A percentile compares a stretch with the other conserved stretches of the same genome.
These are phyloP conservation scores for Xerus rutilus DNA, from an alignment of 2,797 vertebrate genomes.

Conservation along the genomic window DNA sequence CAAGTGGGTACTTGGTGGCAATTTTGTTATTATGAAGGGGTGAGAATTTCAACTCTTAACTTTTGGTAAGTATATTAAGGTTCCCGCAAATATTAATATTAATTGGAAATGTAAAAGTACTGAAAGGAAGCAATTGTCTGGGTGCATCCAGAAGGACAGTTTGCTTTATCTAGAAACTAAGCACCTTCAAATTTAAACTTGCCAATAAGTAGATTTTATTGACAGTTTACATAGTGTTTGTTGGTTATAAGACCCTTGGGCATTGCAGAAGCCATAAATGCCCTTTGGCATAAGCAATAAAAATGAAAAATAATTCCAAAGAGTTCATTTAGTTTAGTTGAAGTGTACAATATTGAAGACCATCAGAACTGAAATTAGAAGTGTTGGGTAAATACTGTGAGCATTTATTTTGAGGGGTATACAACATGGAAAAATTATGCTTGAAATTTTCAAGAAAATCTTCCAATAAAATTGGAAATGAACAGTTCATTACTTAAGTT, in stretches of 20 bases:
- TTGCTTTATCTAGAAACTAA: not conserved
- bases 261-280: not conserved
- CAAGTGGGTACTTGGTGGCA: not conserved
- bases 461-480: not conserved
- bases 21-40: not conserved
- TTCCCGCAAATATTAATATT: conserved; percentile 13
- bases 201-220: not conserved
- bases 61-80: conserved; percentile 7
- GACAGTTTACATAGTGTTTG: not conserved
- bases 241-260: not conserved
- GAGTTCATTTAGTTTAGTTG: conserved; percentile 38
- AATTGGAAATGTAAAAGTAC: not conserved
- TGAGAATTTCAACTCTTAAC: not conserved
- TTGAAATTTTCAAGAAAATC: not conserved
- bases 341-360: not conserved
- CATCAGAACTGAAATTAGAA: not conserved
- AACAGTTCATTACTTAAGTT: not conserved
- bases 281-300: conserved; percentile 4
- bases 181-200: not conserved
- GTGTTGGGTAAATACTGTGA: not conserved
- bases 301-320: conserved; percentile 29
- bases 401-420: not conserved
- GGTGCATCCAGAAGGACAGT: not conserved
- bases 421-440: not conserved
- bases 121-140: not conserved